phyloP scores from a whole-genome alignment of 2,888 invertebrate species.

The Trachelus troglodyta region DNA sequence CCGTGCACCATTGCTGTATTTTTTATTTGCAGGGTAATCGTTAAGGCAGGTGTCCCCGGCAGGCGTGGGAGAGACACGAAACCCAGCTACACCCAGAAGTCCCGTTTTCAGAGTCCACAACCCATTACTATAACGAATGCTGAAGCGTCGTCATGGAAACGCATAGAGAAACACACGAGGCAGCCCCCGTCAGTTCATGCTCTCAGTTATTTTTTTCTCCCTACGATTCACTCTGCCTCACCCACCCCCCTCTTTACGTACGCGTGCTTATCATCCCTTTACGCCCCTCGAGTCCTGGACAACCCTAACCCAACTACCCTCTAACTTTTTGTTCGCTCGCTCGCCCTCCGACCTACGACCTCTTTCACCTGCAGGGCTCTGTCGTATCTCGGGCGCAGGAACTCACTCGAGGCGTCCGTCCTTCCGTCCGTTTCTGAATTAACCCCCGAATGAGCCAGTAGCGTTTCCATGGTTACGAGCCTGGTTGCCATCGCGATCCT shows the following conservation, averaged over 20 bases:
- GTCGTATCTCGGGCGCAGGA: slow-evolving; percentile 18
- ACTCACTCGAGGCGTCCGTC: slow-evolving; percentile 31
- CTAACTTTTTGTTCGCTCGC: slow-evolving; percentile 24
- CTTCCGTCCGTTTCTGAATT: slow-evolving; percentile 50
- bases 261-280: slow-evolving; percentile 8
- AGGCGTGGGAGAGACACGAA: slow-evolving; percentile 59
- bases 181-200: slow-evolving; percentile 16
- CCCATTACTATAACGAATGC: slow-evolving; percentile 55
- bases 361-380: slow-evolving; percentile 45
- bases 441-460: slow-evolving; percentile 51
- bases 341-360: slow-evolving; percentile 45
- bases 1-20: slow-evolving; percentile 16
- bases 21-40: slow-evolving; percentile 50
- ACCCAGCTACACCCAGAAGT: slow-evolving; percentile 42
- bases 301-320: slow-evolving; percentile 21
- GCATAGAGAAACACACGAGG: slow-evolving; percentile 61
- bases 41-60: slow-evolving; percentile 58
- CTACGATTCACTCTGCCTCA: slow-evolving; percentile 15
- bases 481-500: slow-evolving; percentile 64
- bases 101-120: slow-evolving; percentile 38
- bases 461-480: slow-evolving; percentile 44
- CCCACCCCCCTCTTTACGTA: slow-evolving; percentile 4
- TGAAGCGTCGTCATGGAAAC: slow-evolving; percentile 55
- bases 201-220: slow-evolving; percentile 12
- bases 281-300: slow-evolving; percentile 10